phyloP scores from a whole-genome alignment of 2,113 vertebrate species.

The Cyprinodon variegatus region DNA sequence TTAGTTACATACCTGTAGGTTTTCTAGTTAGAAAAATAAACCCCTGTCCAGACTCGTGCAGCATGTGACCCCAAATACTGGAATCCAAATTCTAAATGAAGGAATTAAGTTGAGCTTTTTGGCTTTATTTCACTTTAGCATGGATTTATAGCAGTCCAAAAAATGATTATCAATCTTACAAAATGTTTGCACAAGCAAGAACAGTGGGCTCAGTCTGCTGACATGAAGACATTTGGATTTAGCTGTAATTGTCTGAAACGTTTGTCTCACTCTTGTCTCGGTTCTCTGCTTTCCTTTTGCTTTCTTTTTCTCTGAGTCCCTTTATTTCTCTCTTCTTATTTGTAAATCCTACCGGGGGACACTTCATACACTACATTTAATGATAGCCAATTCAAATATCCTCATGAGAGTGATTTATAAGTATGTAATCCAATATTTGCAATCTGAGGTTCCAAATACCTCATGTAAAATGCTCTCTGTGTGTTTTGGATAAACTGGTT shows the following conservation, averaged over 20 bases:
- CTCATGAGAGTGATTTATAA: too few species aligned
- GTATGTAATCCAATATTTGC: too few species aligned
- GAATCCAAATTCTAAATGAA: conserved; percentile 49
- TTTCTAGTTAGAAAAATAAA: conserved; percentile 66
- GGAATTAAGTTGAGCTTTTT: conserved; percentile 44
- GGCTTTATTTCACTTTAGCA: conserved; percentile 43
- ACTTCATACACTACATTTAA: conserved; percentile 4
- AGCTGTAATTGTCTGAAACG: conserved; percentile 26
- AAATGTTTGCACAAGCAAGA: conserved; percentile 40
- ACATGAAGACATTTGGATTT: conserved; percentile 19
- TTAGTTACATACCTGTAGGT: conserved; percentile 45
- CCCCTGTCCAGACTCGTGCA: conserved; percentile 30
- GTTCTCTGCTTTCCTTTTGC: conserved; percentile 36
- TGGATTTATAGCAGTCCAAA: conserved; percentile 37
- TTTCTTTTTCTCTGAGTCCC: conserved; percentile 39
- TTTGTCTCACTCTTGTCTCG: conserved; percentile 42
- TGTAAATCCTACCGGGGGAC: conserved; percentile 29
- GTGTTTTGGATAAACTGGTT: too few species aligned
- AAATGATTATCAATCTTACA: conserved; percentile 53
- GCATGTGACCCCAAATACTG: conserved; percentile 57
- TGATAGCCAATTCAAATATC: too few species aligned
- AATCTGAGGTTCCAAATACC: too few species aligned
- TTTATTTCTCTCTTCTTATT: conserved; percentile 18
- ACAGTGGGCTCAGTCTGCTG: conserved; percentile 23
- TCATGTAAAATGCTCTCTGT: too few species aligned